Conservation (phyloP, 2,888 invertebrate genomes). For the Euclidia mi region DNA sequence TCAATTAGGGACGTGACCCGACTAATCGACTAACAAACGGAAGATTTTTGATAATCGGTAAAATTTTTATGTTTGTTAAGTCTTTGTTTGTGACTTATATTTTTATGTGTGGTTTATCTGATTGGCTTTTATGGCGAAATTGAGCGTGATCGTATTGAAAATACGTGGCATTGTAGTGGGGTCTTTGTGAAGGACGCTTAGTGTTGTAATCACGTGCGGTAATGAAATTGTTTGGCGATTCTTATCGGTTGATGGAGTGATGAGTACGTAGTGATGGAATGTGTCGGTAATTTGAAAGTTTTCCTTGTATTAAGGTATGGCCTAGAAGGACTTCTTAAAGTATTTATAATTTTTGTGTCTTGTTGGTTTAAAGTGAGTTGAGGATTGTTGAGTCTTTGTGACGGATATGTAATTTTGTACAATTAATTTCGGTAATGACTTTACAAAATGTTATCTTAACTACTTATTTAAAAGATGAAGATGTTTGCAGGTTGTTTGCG, state of each 20-base stretch:
- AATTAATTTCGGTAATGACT: too few relatives aligned
- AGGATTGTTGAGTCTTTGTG: too few relatives aligned
- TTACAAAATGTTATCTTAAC: too few relatives aligned
- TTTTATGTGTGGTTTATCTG: constrained; percentile 47
- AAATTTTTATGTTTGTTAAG: constrained; percentile 44
- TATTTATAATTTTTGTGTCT: too few relatives aligned
- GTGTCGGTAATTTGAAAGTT: not conserved
- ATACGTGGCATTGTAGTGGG: constrained; percentile 43
- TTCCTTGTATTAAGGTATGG: too few relatives aligned
- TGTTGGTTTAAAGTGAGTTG: too few relatives aligned
- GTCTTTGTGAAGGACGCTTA: constrained; percentile 24
- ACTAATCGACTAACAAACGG: constrained; percentile 48
- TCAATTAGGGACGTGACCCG: constrained; percentile 63
- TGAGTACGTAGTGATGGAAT: constrained; percentile 8
- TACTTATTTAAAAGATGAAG: too few relatives aligned
- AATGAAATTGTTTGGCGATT: constrained; percentile 20
- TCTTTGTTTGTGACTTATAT: constrained; percentile 48
- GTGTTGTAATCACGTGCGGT: constrained; percentile 10
- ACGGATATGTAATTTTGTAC: too few relatives aligned
- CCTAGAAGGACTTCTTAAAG: too few relatives aligned
- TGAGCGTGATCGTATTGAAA: constrained; percentile 45
- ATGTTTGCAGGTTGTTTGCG: too few relatives aligned
- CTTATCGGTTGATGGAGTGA: constrained; percentile 5
- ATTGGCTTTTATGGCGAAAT: constrained; percentile 53
- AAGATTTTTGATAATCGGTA: constrained; percentile 51